Evolutionary conservation across 2,113 vertebrate species (phyloP).

Genomic region (Pseudopipra pipra): DNA sequence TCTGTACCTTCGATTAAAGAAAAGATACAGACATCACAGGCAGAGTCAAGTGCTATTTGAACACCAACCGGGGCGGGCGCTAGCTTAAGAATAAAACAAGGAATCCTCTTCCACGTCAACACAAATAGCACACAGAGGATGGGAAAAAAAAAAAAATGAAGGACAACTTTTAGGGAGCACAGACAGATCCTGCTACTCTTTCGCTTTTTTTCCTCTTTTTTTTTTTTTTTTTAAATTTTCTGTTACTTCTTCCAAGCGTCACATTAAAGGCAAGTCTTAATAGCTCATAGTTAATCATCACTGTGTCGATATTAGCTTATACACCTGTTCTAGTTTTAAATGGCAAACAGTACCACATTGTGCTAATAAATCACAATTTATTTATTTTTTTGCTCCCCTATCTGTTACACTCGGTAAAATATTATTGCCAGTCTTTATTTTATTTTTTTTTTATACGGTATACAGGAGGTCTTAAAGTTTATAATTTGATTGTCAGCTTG

Average conservation of each 20-base stretch:
- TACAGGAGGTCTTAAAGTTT: constrained; percentile 67
- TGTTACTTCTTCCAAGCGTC: constrained; percentile 71
- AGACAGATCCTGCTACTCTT: constrained; percentile 78
- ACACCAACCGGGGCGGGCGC: constrained; percentile 81
- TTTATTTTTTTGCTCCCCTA: constrained; percentile 38
- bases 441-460: constrained; percentile 54
- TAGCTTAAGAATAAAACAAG: constrained; percentile 82
- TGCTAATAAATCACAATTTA: constrained; percentile 72
- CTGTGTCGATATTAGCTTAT: constrained; percentile 80
- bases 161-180: constrained; percentile 83
- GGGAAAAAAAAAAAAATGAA: constrained; percentile 3
- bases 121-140: constrained; percentile 82
- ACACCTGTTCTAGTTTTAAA: constrained; percentile 78
- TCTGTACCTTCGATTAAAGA: constrained; percentile 88
- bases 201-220: constrained; percentile 8
- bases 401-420: constrained; percentile 69
- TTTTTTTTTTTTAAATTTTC: constrained; percentile 40
- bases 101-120: constrained; percentile 79
- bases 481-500: constrained; percentile 77
- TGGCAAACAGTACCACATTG: constrained; percentile 76
- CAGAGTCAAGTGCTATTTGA: constrained; percentile 90
- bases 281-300: constrained; percentile 86
- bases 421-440: constrained; percentile 68
- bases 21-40: constrained; percentile 82
- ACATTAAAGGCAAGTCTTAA: constrained; percentile 77